Evolutionary conservation across 2,113 vertebrate genomes (phyloP), one percentile per base, ranked within the genome.

Genomic region (Ceuthmochares aereus): DNA sequence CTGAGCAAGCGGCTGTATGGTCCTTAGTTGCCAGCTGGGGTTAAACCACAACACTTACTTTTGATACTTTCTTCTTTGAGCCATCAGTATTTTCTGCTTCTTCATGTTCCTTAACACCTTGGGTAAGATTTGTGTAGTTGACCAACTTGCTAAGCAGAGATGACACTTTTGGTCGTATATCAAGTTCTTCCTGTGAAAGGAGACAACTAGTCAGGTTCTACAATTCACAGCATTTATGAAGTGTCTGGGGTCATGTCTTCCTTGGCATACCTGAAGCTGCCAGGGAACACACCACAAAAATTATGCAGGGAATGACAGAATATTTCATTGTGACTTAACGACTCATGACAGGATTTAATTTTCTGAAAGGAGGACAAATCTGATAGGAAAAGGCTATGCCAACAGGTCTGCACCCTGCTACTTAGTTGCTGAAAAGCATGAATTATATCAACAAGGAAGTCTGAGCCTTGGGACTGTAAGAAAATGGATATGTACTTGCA

Each of bases 21-120:
- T 47, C 19, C 47, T 20, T 47, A 22, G 47, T 47, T 47, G 20
- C 47, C 20, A 21, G 19, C 47, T 49, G 47, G 47, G 10, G 22
- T 49, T 49, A 49, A 49, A 49, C 47, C 22, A 49, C 22, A 20
- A 49, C 47, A 49, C 98, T 97, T 92, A 99, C 99, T 98, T 99
- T 99, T 94, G 99, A 98, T 34, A 98, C 96, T 98, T 99, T 99
- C 93, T 97, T 98, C 58, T 96, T 98, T 0, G 98, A 97, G 15
- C 97, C 97, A 62, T 98, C 98, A 16, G 98, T 98, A 40, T 92
- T 99, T 97, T 99, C 99, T 29, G 99, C 99, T 88, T 99, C 99
- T 94, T 99, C 99, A 29, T 99, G 99, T 74, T 99, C 99, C 95
- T 99, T 99, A 94, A 99, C 99, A 10, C 99, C 99, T 96, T 99